Conservation (phyloP, 2,888 invertebrate genomes). For the Napeogenes inachia region DNA sequence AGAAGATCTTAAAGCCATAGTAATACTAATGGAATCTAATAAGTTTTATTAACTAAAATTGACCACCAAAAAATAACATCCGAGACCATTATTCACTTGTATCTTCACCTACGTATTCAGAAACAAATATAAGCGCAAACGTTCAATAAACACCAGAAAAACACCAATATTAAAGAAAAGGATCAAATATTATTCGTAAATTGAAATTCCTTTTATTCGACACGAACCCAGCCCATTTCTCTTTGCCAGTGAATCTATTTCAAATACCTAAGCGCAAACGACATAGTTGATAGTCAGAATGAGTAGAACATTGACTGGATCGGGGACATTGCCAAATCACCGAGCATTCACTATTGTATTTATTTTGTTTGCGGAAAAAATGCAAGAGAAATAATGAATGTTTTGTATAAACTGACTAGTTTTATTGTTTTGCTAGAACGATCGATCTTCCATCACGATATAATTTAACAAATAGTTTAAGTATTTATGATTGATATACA, state of each 20-base stretch:
- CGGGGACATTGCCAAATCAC: slow-evolving; percentile 40
- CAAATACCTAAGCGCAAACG: slow-evolving; percentile 29
- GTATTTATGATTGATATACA: too few relatives aligned
- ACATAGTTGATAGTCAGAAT: slow-evolving; percentile 37
- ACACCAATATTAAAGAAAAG: slow-evolving; percentile 12
- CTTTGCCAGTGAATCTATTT: slow-evolving; percentile 27
- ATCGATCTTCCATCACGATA: neutral
- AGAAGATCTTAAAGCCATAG: too few relatives aligned
- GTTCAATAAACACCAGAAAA: neutral
- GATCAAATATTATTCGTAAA: slow-evolving; percentile 22
- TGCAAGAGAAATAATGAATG: slow-evolving; percentile 22
- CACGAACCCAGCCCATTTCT: slow-evolving; percentile 25
- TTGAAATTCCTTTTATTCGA: slow-evolving; percentile 21
- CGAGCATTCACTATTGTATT: slow-evolving; percentile 36
- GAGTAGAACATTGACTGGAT: slow-evolving; percentile 35
- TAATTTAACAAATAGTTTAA: neutral
- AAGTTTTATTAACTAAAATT: too few relatives aligned
- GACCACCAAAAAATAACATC: too few relatives aligned
- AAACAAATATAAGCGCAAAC: neutral
- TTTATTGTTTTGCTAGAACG: neutral
- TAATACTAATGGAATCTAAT: too few relatives aligned
- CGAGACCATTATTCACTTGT: neutral
- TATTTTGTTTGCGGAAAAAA: slow-evolving; percentile 29
- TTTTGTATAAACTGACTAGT: neutral
- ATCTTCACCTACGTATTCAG: neutral